Conservation (phyloP, 1,140 invertebrate genomes). For the Hylyphantes graminicola region DNA sequence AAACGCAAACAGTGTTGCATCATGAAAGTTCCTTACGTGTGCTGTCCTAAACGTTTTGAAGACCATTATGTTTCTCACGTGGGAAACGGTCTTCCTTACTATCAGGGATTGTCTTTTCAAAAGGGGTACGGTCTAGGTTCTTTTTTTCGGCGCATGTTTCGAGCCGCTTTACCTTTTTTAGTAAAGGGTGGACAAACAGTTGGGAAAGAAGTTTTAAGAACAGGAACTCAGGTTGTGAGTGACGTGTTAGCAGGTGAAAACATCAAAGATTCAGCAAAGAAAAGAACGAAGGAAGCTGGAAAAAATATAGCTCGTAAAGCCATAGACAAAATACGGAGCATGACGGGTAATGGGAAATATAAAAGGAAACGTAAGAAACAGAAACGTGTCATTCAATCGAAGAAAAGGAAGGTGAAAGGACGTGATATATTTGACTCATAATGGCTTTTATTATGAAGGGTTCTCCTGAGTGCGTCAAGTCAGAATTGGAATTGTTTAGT, state of each 20-base stretch:
- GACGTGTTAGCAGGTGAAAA: conserved; percentile 26
- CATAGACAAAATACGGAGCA: not conserved
- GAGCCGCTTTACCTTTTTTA: conserved; percentile 9
- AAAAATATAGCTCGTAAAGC: not conserved
- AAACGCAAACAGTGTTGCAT: not conserved
- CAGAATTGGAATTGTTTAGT: conserved; percentile 10
- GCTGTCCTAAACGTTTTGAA: conserved; percentile 10
- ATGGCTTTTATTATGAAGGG: conserved; percentile 20
- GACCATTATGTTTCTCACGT: conserved; percentile 16
- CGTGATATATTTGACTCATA: conserved; percentile 41
- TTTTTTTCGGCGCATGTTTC: conserved; percentile 19
- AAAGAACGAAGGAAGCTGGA: conserved; percentile 17
- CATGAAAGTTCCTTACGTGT: conserved; percentile 8
- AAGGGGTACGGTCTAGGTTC: conserved; percentile 3
- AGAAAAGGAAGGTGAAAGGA: conserved; percentile 4
- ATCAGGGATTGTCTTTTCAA: not conserved
- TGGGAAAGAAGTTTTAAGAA: conserved; percentile 19
- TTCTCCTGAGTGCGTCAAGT: conserved; percentile 34
- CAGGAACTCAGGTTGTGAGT: not conserved
- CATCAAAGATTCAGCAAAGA: conserved; percentile 2
- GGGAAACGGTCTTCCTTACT: conserved; percentile 11
- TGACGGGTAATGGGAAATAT: conserved; percentile 11
- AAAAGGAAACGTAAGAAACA: not conserved
- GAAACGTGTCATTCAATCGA: conserved; percentile 10
- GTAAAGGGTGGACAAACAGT: conserved; percentile 3